Conservation (phyloP, 2,888 invertebrate species). For the Drosophila histrio region DNA sequence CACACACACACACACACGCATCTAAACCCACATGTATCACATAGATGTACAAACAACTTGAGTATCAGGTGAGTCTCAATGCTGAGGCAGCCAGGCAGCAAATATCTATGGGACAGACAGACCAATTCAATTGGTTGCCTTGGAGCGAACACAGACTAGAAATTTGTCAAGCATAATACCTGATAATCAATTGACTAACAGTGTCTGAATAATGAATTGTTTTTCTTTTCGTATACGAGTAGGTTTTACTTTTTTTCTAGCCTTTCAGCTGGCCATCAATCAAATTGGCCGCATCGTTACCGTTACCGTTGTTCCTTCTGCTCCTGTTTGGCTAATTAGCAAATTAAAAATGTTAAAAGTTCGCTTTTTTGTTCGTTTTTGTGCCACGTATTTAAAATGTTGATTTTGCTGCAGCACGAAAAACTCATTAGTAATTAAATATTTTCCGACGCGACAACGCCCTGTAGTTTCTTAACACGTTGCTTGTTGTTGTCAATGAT, state of each 20-base stretch:
- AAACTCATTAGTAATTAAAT: slow-evolving; percentile 79
- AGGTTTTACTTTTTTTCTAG: neutral
- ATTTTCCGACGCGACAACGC: slow-evolving; percentile 74
- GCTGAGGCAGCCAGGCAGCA: slow-evolving; percentile 39
- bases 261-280: slow-evolving; percentile 55
- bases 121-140: slow-evolving; percentile 45
- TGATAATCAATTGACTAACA: slow-evolving; percentile 76
- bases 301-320: slow-evolving; percentile 2
- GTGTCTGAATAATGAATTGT: slow-evolving; percentile 68
- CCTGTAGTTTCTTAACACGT: slow-evolving; percentile 68
- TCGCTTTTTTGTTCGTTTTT: slow-evolving; percentile 16
- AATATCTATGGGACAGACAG: slow-evolving; percentile 35
- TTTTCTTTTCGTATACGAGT: slow-evolving; percentile 18
- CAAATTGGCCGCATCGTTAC: slow-evolving; percentile 50
- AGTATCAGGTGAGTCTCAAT: slow-evolving; percentile 27
- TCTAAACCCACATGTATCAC: neutral
- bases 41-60: slow-evolving; percentile 17
- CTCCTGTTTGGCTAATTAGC: slow-evolving; percentile 60
- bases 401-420: slow-evolving; percentile 64
- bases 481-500: slow-evolving; percentile 10
- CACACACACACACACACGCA: slow-evolving; percentile 1
- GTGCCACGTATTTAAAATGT: slow-evolving; percentile 59
- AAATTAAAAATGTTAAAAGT: slow-evolving; percentile 71
- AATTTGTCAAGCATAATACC: slow-evolving; percentile 69
- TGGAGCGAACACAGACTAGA: slow-evolving; percentile 23